A percentile compares a stretch with the other conserved stretches of the same genome.
Evolutionary conservation across 2,113 vertebrate genomes (phyloP).

Genomic region (Heteronetta atricapilla): DNA sequence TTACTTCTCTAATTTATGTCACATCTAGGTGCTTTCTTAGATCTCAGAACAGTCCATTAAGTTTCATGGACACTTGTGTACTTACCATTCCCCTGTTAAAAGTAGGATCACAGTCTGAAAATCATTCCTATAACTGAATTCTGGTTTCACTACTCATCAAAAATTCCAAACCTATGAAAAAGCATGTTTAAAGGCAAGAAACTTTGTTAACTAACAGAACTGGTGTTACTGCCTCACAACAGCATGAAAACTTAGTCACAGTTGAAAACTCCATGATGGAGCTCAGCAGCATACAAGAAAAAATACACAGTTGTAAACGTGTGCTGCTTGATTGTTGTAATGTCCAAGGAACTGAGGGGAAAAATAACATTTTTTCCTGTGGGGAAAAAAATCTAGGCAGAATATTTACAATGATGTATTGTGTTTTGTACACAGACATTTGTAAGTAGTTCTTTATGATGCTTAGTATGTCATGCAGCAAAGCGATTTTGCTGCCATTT

Average conservation of each 20-base stretch:
- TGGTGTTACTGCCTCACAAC: not conserved
- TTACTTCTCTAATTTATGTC: not conserved
- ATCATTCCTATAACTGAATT: not conserved
- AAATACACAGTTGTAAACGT: not conserved
- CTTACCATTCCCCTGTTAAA: not conserved
- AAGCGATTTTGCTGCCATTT: not conserved
- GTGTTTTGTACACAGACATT: not conserved
- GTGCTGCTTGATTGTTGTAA: not conserved
- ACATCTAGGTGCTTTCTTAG: not conserved
- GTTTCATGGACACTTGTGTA: not conserved
- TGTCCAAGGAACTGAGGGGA: too few relatives aligned
- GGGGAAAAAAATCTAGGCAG: not conserved
- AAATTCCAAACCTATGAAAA: not conserved
- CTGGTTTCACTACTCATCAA: not conserved
- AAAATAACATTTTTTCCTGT: too few relatives aligned
- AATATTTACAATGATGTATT: not conserved
- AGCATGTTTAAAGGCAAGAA: not conserved
- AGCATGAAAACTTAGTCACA: not conserved
- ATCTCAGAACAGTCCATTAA: not conserved
- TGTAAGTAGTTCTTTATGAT: not conserved
- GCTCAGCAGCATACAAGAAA: not conserved
- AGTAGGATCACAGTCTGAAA: not conserved
- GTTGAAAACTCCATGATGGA: not conserved
- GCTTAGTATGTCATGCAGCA: not conserved
- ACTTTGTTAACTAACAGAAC: not conserved